Evolutionary conservation across 1,140 invertebrate genomes (phyloP).

Genomic region (Heliconius himera): DNA sequence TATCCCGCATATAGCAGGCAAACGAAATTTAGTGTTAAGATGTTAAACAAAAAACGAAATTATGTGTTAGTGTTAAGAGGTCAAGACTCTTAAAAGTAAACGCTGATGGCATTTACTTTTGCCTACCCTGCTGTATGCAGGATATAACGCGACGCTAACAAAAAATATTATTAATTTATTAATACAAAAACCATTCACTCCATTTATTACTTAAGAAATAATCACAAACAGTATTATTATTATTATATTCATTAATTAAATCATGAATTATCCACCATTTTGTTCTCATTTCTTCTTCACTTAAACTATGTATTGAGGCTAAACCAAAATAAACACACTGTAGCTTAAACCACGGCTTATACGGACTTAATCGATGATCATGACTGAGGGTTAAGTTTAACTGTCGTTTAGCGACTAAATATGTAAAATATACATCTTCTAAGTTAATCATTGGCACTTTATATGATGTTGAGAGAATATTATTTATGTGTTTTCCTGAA

Average conservation of each 20-base stretch:
- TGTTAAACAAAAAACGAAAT: too few species aligned
- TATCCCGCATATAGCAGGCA: too few species aligned
- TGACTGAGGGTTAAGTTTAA: conserved; percentile 52
- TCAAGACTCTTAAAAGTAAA: too few species aligned
- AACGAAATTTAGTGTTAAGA: too few species aligned
- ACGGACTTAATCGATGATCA: conserved; percentile 60
- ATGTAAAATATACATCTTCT: conserved; percentile 72
- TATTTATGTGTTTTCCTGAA: conserved; percentile 57
- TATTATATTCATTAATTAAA: conserved; percentile 32
- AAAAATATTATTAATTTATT: background rate
- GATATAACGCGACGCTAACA: too few species aligned
- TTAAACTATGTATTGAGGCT: conserved; percentile 56
- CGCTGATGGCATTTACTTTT: too few species aligned
- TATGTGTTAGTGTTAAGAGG: too few species aligned
- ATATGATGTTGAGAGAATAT: conserved; percentile 47
- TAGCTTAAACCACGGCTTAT: conserved; percentile 51
- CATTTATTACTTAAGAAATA: conserved; percentile 42
- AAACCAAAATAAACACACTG: conserved; percentile 53
- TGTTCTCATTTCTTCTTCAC: conserved; percentile 46
- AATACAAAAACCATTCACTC: conserved; percentile 54
- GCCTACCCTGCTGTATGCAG: too few species aligned
- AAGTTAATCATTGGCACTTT: conserved; percentile 61
- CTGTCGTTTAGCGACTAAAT: conserved; percentile 53
- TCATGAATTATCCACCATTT: conserved; percentile 48
- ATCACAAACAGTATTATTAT: conserved; percentile 40